Base-by-base conservation (phyloP, 23 tunicate genomes). In the Styela plicata region DNA sequence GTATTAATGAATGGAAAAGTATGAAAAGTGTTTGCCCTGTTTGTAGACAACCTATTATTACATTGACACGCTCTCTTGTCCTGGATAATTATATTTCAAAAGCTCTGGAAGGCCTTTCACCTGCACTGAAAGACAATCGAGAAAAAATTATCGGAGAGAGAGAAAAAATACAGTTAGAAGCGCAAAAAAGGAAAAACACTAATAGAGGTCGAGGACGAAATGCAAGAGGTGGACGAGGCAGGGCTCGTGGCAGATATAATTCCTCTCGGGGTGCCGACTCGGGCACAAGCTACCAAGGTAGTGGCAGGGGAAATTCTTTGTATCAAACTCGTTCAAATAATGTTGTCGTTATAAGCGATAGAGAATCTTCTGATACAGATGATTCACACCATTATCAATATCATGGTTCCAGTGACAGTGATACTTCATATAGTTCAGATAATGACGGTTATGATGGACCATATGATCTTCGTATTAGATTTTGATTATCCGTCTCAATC, bases 21-120 rank as follows among this genome's bases (percentile, higher is more conserved):
- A 32, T 69, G 21, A 69, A 69, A 24, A 52, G 70, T 63, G 28
- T 70, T 24, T 82, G 85, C 32, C 85, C 85, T 2, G 78, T 82
- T 10, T 82, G 85, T 36, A 52, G 85, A 36, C 21, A 71, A 18
- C 64, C 63, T 5, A 71, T 82, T 0, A 25, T 24, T 30, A 31
- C 67, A n/a, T 13, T 52, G 36, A 82, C 75, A 17, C 78, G 76
- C 19, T 82, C 85, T n/a, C 78, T 82, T 19, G 85, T 71, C 0
- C 67, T 82, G 21, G 85, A 82, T 33, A 82, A 82, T 69, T 82
- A 82, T 52, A 82, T 82, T 52, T 28, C 35, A 18, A 71, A 52
- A 52, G 85, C 66, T 35, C 32, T 82, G 26, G 85, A 76, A 53
- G 37, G 53, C 65, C 13, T 76, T 25, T 76, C 81, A 37, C 27